Conservation (phyloP, 2,888 invertebrate species). For the Melinaea menophilus region DNA sequence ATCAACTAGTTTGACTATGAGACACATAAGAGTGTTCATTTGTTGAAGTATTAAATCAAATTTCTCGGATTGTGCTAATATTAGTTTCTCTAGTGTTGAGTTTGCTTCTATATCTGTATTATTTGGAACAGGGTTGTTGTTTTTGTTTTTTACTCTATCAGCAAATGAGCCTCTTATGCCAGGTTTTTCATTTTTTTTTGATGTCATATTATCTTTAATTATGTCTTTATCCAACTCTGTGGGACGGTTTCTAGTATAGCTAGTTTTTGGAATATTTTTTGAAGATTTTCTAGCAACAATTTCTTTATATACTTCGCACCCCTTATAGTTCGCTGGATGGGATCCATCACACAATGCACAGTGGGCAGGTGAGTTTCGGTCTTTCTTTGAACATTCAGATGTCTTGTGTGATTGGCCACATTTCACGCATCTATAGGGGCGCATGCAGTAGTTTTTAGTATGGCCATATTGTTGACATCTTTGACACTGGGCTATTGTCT, state of each 20-base stretch:
- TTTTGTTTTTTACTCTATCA: slow-evolving; percentile 2
- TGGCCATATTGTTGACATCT: slow-evolving; percentile 34
- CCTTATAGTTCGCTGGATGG: slow-evolving; percentile 19
- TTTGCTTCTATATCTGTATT: background rate
- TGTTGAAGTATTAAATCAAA: slow-evolving; percentile 29
- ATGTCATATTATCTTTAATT: too few relatives aligned
- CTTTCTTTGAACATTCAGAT: slow-evolving; percentile 27
- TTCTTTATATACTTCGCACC: slow-evolving; percentile 12
- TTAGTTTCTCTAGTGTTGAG: slow-evolving; percentile 17
- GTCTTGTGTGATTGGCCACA: slow-evolving; percentile 31
- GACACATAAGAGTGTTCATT: slow-evolving; percentile 25
- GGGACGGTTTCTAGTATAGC: too few relatives aligned
- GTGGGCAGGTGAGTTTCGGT: slow-evolving; percentile 25
- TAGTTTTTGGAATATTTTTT: background rate
- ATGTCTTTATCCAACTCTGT: background rate
- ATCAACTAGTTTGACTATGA: slow-evolving; percentile 23
- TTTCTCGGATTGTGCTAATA: slow-evolving; percentile 31
- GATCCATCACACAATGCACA: slow-evolving; percentile 20
- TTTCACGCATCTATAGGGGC: slow-evolving; percentile 32
- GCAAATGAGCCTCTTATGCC: background rate
- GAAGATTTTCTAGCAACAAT: background rate
- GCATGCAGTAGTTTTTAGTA: slow-evolving; percentile 32
- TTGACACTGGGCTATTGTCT: slow-evolving; percentile 27
- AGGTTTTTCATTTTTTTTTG: too few relatives aligned
- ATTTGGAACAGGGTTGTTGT: background rate